Evolutionary conservation across 2,888 invertebrate genomes (phyloP), one percentile per base, ranked within the genome.

Genomic region (Unio pictorum): DNA sequence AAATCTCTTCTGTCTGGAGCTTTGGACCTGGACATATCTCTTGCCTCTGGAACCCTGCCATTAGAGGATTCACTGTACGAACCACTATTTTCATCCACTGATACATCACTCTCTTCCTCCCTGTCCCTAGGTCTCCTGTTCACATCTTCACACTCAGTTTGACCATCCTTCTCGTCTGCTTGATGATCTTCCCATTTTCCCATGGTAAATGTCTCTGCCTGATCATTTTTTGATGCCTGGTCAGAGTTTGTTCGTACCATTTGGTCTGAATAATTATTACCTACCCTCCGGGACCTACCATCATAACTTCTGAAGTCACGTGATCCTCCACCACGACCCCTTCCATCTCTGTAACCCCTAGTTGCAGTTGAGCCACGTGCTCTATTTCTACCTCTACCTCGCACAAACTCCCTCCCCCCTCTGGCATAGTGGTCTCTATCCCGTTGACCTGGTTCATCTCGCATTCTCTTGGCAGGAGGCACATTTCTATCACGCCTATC

Each of bases 81-180:
- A 5, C 86, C 87, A 74, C 85, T 86, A 7, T 82, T 81, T 67
- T 89, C 89, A 70, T 89, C 89, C 7, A 81, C 84, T 55, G 84
- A 84, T 7, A 78, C 78, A 71, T 86, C 86, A 74, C 84, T 84
- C 34, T 83, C 84, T 58, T 85, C 84, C 75, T 84, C 85, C 61
- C 78, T 76, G 18, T 78, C 82, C 45, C 84, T 75, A 8, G 83
- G 75, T 58, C 82, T 74, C 64, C 78, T 81, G 11, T 71, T 73
- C 23, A 75, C 72, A 18, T 80, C 80, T 55, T 84, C 83, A 6
- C 72, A 75, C 55, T 81, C 82, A 5, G 68, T 69, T 4, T 67
- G 66, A 55, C 70, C 59, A 55, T 76, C 75, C 61, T 67, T 68
- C 4, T 75, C 75, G 18, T 79, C 74, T 3, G 70, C 68, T 7